Evolutionary conservation across 1,140 invertebrate species (phyloP), one percentile per base, ranked within the genome.

Genomic region (Drosophila asahinai): DNA sequence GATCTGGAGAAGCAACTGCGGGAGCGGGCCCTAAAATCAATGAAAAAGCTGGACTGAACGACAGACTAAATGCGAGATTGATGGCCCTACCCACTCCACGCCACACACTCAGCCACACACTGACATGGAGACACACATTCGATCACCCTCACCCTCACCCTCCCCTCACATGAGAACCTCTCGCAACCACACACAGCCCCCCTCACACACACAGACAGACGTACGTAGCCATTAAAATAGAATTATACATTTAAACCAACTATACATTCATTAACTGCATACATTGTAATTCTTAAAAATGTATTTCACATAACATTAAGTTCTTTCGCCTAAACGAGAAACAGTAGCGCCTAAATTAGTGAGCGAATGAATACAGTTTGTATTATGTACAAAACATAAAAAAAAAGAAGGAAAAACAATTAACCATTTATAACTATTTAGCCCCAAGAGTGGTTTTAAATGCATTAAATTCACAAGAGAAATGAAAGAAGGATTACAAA

Each of bases 1-100:
- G 97, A 97, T 93, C 93, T 97, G 61, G 97, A 98, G 91, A 97
- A 96, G 89, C 97, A 97, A 93, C 94, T 98, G 73, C 94, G 97
- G n/a, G 97, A 98, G 93, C 96, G 97, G 80, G 97, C 97, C 38
- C 93, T 98, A 14, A 95, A 95, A 78, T 95, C 94, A 3, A 95
- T 95, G 94, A 95, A 95, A 60, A 94, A 94, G 74, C 71, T 89
- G 86, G 86, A 89, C 82, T 89, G 81, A 90, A 68, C 33, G 64
- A 74, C 66, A 86, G 38, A 74, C 68, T 73, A 51, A 52, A 40
- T 40, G 70, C 70, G 54, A 45, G 40, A 61, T 51, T 40, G 9
- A 61, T 72, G 49, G 66, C 70, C 60, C 63, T 51, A 30, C 42
- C 49, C 27, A 12, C n/a, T n/a, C 22, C 22, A 47, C 30, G 58